Conservation (phyloP, 2,113 vertebrate species). For the Ia io region DNA sequence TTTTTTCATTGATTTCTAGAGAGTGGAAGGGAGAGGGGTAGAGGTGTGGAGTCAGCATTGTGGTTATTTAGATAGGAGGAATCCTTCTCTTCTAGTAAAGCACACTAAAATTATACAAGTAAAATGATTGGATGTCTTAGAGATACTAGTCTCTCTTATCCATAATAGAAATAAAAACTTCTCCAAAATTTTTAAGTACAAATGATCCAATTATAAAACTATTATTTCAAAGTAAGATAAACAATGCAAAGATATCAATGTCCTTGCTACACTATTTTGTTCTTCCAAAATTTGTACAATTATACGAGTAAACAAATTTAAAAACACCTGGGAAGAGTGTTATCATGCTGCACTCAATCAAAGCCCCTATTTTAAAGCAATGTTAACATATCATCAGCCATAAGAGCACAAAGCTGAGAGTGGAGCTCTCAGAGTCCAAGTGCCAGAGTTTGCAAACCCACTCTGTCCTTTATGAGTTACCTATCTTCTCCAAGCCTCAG, state of each 20-base stretch:
- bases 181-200: neutral
- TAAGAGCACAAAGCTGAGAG: neutral
- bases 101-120: neutral
- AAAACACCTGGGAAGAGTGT: neutral
- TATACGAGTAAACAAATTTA: neutral
- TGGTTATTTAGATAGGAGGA: neutral
- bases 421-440: neutral
- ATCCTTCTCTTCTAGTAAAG: neutral
- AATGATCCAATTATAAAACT: slow-evolving; percentile 7
- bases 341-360: neutral
- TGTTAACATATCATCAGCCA: neutral
- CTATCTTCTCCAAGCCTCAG: neutral
- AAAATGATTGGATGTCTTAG: neutral
- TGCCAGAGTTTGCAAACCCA: neutral
- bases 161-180: slow-evolving; percentile 25
- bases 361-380: neutral
- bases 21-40: too few species aligned
- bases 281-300: neutral
- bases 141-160: neutral
- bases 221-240: neutral
- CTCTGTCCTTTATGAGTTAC: neutral
- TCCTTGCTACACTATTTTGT: neutral
- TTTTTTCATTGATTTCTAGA: too few species aligned
- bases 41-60: neutral
- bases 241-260: neutral